phyloP scores from a whole-genome alignment of 1,140 invertebrate genomes.

The Nephila pilipes region DNA sequence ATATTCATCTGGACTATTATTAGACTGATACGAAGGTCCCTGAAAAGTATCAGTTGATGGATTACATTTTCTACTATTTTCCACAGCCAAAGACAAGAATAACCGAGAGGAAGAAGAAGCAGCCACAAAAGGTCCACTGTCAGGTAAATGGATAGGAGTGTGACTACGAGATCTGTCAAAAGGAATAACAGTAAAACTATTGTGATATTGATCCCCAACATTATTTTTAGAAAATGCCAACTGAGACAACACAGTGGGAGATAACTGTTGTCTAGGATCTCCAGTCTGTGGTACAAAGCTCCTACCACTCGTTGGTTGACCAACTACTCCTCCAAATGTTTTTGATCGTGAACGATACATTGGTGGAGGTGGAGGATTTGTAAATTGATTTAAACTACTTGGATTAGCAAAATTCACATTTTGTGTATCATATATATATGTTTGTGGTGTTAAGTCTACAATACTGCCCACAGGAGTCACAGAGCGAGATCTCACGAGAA shows the following conservation, averaged over 20 bases:
- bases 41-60: neutral
- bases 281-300: neutral
- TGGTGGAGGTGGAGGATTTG: constrained; percentile 33
- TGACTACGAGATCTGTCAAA: constrained; percentile 36
- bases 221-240: neutral
- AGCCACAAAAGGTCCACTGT: constrained; percentile 62
- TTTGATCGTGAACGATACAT: constrained; percentile 55
- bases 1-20: constrained; percentile 36
- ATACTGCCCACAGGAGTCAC: constrained; percentile 21
- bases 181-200: constrained; percentile 66
- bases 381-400: neutral
- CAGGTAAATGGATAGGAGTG: constrained; percentile 67
- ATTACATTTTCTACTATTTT: constrained; percentile 58
- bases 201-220: neutral
- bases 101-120: constrained; percentile 46
- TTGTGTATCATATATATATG: constrained; percentile 12
- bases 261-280: constrained; percentile 22
- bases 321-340: constrained; percentile 59
- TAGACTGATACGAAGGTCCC: neutral
- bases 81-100: constrained; percentile 71
- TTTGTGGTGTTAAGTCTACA: constrained; percentile 28
- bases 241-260: constrained; percentile 55
- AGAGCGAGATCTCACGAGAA: constrained; percentile 41
- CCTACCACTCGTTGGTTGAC: neutral
- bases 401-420: constrained; percentile 13